These are phyloP conservation scores for Zoanthus sociatus DNA, from an alignment of 92 coral and sea anemone genomes.

Conservation along the genomic window DNA sequence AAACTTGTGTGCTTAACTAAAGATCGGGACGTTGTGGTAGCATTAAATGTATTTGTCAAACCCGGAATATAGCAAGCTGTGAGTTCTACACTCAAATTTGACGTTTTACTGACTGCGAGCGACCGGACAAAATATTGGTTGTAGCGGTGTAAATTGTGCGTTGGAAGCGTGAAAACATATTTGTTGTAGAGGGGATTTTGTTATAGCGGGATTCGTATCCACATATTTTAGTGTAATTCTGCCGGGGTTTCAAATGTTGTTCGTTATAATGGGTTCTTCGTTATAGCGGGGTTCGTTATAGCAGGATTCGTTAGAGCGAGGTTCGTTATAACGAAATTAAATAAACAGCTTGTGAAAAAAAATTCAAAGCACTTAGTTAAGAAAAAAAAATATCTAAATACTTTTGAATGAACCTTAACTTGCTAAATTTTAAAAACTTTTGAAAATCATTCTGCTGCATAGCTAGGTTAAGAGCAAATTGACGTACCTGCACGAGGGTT, in stretches of 20 bases:
- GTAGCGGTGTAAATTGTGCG: not conserved
- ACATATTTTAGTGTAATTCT: conserved; percentile 1
- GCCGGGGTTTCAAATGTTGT: not conserved
- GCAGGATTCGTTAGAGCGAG: no score
- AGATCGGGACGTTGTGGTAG: no score
- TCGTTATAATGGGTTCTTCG: not conserved
- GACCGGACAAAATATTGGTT: not conserved
- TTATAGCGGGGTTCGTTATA: not conserved
- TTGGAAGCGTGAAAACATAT: not conserved
- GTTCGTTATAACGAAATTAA: no score
- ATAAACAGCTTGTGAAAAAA: not conserved
- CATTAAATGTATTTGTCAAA: no score
- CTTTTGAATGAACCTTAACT: not conserved
- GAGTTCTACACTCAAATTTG: not conserved
- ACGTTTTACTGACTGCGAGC: conserved; percentile 2
- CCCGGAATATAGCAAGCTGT: conserved; percentile 2
- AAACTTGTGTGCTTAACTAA: no score
- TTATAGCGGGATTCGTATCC: conserved; percentile 1
- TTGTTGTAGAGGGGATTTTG: not conserved
- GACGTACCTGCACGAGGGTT: conserved; percentile 65
- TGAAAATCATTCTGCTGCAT: not conserved
- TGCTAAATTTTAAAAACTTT: not conserved
- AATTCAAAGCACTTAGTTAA: no score
- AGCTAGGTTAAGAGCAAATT: not conserved
- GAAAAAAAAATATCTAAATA: no score